phyloP scores from a whole-genome alignment of 2,113 vertebrate genomes.

The Rhinolophus sinicus region DNA sequence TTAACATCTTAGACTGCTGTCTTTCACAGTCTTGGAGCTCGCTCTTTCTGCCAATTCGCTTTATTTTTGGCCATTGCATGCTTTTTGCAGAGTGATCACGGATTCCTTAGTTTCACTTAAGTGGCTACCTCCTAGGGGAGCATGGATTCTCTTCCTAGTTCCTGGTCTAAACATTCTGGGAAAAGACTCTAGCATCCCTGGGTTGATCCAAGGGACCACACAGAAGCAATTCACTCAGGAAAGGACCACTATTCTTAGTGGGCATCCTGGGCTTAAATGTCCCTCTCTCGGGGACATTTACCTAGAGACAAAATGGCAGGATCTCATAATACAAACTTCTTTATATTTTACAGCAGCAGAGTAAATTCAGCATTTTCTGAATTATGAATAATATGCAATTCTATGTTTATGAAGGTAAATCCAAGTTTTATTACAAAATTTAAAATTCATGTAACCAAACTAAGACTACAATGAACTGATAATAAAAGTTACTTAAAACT shows the following conservation, averaged over 20 bases:
- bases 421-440: not conserved
- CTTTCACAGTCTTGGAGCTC: not conserved
- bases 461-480: not conserved
- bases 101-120: not conserved
- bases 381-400: not conserved
- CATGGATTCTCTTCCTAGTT: not conserved
- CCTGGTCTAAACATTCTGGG: not conserved
- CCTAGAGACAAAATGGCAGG: not conserved
- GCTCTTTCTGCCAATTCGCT: not conserved
- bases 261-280: not conserved
- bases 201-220: not conserved
- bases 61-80: not conserved
- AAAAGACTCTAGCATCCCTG: not conserved
- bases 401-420: not conserved
- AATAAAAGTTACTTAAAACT: not conserved
- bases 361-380: not conserved
- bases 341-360: not conserved
- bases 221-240: not conserved
- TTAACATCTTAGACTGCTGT: not conserved
- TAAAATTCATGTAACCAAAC: not conserved
- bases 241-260: not conserved
- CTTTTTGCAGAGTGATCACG: not conserved
- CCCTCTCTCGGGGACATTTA: not conserved
- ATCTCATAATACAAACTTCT: not conserved
- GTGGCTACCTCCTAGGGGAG: not conserved